Conservation (phyloP, 2,888 invertebrate genomes). For the Andrena minutula region DNA sequence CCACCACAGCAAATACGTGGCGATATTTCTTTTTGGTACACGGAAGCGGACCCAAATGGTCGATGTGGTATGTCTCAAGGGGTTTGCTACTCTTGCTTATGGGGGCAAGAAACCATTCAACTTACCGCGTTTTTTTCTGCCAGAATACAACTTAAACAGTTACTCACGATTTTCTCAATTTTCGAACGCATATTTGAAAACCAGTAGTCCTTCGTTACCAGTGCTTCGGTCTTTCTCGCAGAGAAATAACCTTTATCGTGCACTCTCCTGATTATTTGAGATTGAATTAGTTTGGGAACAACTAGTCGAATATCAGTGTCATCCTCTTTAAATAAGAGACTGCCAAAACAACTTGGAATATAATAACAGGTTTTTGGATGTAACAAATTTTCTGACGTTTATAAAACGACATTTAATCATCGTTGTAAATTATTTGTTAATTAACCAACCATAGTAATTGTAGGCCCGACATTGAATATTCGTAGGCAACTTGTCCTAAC, state of each 20-base stretch:
- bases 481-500: too few relatives aligned
- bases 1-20: neutral
- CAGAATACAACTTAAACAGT: neutral
- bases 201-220: neutral
- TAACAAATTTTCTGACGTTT: too few relatives aligned
- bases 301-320: neutral
- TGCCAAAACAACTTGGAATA: too few relatives aligned
- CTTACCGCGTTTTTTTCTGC: neutral
- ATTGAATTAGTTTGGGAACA: neutral
- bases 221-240: neutral
- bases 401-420: too few relatives aligned
- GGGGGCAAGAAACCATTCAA: neutral
- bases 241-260: constrained; percentile 3
- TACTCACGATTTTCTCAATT: neutral
- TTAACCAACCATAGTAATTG: too few relatives aligned
- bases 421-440: too few relatives aligned
- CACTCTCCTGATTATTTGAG: neutral
- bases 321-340: neutral
- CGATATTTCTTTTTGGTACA: neutral
- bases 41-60: neutral
- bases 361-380: too few relatives aligned
- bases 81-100: neutral
- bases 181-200: neutral
- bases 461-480: too few relatives aligned
- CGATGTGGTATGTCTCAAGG: neutral